Percentiles rank a stretch among this genome's conserved stretches.
These are phyloP conservation scores for Chaetodon trifascialis DNA, from an alignment of 2,113 vertebrate genomes.

Conservation along the genomic window DNA sequence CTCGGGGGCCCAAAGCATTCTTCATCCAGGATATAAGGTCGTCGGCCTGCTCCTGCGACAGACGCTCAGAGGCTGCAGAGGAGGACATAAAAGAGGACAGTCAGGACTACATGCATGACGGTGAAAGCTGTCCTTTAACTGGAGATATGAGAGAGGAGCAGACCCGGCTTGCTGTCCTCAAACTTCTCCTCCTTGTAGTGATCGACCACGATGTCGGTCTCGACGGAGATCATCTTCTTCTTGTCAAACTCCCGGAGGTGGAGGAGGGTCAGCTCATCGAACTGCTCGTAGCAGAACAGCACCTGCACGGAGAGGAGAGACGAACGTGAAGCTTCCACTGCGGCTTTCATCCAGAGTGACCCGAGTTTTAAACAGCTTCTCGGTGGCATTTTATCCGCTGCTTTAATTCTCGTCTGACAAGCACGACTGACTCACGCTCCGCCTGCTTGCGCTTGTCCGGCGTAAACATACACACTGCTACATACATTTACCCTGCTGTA, in stretches of 20 bases:
- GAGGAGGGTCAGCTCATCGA: slow-evolving; percentile 95
- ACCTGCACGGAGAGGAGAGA: slow-evolving; percentile 84
- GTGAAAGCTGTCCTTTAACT: no score
- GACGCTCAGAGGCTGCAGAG: slow-evolving; percentile 84
- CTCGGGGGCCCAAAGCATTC: slow-evolving; percentile 88
- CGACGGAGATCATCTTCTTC: slow-evolving; percentile 96
- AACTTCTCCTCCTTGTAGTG: slow-evolving; percentile 98
- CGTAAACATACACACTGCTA: no score
- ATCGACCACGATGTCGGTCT: slow-evolving; percentile 97
- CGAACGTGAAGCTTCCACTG: not conserved
- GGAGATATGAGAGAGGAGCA: not conserved
- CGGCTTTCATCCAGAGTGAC: not conserved
- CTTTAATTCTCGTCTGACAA: not conserved
- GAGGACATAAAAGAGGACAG: not conserved
- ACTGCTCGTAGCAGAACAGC: slow-evolving; percentile 98
- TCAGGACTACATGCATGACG: not conserved
- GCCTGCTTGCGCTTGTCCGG: no score
- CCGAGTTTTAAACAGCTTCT: not conserved
- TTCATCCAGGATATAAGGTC: slow-evolving; percentile 97
- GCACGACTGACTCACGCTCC: not conserved
- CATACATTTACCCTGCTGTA: no score
- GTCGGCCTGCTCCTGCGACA: slow-evolving; percentile 89
- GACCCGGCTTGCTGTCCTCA: slow-evolving; percentile 89
- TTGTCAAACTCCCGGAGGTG: slow-evolving; percentile 95
- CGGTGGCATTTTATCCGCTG: not conserved